Evolutionary conservation across 2,113 vertebrate genomes (phyloP).

Genomic region (Cyprinodon tularosa): DNA sequence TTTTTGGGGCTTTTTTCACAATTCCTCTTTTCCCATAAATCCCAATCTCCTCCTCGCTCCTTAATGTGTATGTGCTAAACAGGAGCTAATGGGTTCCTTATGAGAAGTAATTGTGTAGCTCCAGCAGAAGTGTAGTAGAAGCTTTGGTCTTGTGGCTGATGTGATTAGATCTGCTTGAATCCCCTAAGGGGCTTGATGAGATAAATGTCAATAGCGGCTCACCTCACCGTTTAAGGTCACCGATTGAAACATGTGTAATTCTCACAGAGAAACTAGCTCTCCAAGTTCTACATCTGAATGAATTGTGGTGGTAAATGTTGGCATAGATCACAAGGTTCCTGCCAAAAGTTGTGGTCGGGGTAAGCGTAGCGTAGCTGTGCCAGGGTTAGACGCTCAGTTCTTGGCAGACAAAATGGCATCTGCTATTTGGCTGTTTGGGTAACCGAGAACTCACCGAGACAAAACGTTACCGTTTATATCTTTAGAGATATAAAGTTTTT

Average conservation of each 20-base stretch:
- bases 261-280: slow-evolving; percentile 18
- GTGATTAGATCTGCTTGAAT: slow-evolving; percentile 56
- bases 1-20: slow-evolving; percentile 1
- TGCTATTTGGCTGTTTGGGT: slow-evolving; percentile 13
- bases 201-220: slow-evolving; percentile 47
- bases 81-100: slow-evolving; percentile 74
- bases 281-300: slow-evolving; percentile 11
- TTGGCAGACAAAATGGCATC: slow-evolving; percentile 15
- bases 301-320: slow-evolving; percentile 24
- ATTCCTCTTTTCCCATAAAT: slow-evolving; percentile 27
- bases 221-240: slow-evolving; percentile 53
- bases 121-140: slow-evolving; percentile 52
- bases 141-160: slow-evolving; percentile 57
- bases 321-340: slow-evolving; percentile 10
- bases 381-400: slow-evolving; percentile 13
- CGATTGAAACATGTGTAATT: slow-evolving; percentile 12
- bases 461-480: not conserved
- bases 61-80: slow-evolving; percentile 49
- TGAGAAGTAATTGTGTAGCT: slow-evolving; percentile 64
- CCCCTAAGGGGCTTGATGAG: slow-evolving; percentile 43
- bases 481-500: not conserved
- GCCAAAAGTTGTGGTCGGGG: slow-evolving; percentile 16
- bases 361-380: slow-evolving; percentile 3
- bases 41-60: slow-evolving; percentile 14
- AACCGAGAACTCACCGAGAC: not conserved